Percentiles rank a stretch among this genome's conserved stretches.
phyloP scores from a whole-genome alignment of 2,797 vertebrate species.

The Serranus cabrilla region DNA sequence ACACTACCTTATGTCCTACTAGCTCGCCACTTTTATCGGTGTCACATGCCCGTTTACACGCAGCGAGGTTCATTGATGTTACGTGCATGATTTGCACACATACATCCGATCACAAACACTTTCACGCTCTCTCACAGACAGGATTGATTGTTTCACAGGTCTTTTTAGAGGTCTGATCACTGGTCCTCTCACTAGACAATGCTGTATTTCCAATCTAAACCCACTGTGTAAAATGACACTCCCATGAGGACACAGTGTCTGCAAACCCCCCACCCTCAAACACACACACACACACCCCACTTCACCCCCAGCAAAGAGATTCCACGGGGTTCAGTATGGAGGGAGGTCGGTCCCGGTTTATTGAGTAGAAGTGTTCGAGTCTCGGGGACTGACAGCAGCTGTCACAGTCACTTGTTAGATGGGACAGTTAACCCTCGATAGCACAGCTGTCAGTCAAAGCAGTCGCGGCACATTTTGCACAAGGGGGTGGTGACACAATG shows the following conservation, averaged over 20 bases:
- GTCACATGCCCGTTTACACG: neutral
- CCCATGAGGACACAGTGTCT: slow-evolving; percentile 43
- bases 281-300: slow-evolving; percentile 20
- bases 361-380: slow-evolving; percentile 55
- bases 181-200: slow-evolving; percentile 59
- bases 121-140: neutral
- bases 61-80: neutral
- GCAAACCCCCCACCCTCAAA: slow-evolving; percentile 12
- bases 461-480: slow-evolving; percentile 49
- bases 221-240: slow-evolving; percentile 71
- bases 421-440: slow-evolving; percentile 65
- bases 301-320: slow-evolving; percentile 37
- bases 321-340: slow-evolving; percentile 46
- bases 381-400: slow-evolving; percentile 75
- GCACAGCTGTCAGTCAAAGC: slow-evolving; percentile 76
- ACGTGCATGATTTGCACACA: neutral
- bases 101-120: slow-evolving; percentile 11
- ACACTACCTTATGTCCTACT: neutral
- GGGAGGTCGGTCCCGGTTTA: slow-evolving; percentile 67
- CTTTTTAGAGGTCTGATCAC: slow-evolving; percentile 56
- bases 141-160: slow-evolving; percentile 45
- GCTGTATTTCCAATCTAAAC: slow-evolving; percentile 67
- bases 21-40: neutral
- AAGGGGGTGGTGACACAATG: slow-evolving; percentile 48
- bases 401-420: slow-evolving; percentile 77